These are phyloP conservation scores for Lates calcarifer DNA, from an alignment of 2,113 vertebrate species.

Conservation along the genomic window DNA sequence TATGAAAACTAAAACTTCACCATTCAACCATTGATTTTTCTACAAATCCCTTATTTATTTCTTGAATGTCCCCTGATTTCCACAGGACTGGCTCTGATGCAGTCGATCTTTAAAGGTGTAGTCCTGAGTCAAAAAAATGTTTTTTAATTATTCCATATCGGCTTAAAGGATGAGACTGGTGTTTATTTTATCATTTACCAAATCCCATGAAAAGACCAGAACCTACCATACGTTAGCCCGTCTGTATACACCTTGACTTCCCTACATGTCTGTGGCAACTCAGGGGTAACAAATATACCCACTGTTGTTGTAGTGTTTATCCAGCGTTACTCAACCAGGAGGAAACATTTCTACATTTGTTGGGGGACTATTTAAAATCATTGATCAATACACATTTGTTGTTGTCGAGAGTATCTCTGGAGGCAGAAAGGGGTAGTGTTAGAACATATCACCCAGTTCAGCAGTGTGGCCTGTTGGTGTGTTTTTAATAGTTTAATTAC, in stretches of 20 bases:
- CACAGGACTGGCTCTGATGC: background rate
- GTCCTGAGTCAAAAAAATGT: constrained; percentile 2
- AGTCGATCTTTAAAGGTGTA: background rate
- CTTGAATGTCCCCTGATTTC: constrained; percentile 21
- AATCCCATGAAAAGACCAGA: constrained; percentile 23
- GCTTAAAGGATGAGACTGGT: background rate
- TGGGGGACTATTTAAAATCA: constrained; percentile 2
- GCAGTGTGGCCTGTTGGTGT: background rate
- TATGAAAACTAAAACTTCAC: constrained; percentile 20
- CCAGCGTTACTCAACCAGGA: background rate
- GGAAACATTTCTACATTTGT: background rate
- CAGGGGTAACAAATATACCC: background rate
- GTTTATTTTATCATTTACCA: background rate
- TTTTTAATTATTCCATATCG: background rate
- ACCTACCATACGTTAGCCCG: background rate
- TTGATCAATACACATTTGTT: background rate
- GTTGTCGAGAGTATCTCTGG: background rate
- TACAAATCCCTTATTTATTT: constrained; percentile 62
- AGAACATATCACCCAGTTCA: background rate
- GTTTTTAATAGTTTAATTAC: background rate
- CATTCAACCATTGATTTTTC: constrained; percentile 44
- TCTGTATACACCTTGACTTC: background rate
- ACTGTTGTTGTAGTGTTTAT: background rate
- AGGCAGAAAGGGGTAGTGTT: background rate
- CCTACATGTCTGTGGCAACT: background rate